Conservation (phyloP, 2,113 vertebrate species). For the Globicephala melas region DNA sequence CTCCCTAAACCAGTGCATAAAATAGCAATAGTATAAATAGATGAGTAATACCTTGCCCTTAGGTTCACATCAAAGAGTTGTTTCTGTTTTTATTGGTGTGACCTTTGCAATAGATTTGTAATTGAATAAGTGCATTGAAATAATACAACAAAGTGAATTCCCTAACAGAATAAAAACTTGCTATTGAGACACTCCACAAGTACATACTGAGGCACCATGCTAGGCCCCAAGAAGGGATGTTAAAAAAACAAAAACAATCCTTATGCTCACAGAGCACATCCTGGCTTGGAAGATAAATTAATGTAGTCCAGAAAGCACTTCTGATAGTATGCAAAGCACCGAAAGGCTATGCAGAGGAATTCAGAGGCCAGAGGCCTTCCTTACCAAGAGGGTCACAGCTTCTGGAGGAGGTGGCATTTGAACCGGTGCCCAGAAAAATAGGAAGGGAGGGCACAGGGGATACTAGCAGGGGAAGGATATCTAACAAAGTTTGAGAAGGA, state of each 20-base stretch:
- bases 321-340: not conserved
- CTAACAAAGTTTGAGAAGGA: not conserved
- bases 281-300: conserved; percentile 8
- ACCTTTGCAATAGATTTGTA: not conserved
- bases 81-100: conserved; percentile 20
- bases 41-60: not conserved
- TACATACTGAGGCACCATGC: not conserved
- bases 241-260: not conserved
- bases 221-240: not conserved
- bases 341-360: not conserved
- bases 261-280: not conserved
- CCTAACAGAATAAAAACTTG: not conserved
- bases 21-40: not conserved
- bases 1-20: not conserved
- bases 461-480: not conserved
- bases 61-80: not conserved
- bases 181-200: not conserved
- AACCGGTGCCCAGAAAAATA: conserved; percentile 6
- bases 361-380: not conserved
- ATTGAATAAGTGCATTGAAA: not conserved
- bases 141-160: conserved; percentile 32
- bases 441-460: not conserved
- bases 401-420: not conserved
- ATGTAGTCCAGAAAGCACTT: conserved; percentile 4
- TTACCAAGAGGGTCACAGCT: not conserved